Base-by-base conservation (phyloP, 2,888 invertebrate species). In the Julus scandinavius region DNA sequence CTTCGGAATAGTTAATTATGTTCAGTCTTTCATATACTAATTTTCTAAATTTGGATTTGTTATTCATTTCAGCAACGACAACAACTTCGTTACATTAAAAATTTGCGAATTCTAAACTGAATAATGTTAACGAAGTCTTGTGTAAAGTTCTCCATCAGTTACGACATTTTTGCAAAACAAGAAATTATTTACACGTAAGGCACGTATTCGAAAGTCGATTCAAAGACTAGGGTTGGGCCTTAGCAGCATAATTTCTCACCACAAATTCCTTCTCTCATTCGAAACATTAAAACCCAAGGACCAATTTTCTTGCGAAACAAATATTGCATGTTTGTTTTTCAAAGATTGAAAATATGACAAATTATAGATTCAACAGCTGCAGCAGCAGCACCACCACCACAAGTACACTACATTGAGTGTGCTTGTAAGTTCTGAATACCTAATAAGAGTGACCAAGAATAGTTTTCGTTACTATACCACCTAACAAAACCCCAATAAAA, bases 361-460 rank as follows among this genome's bases (percentile, higher is more conserved):
- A 72, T 72, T 72, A 72, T 1, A 20, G 9, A 72, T 72, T 72
- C 72, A 72, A 29, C 72, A 29, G 9, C 72, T 11, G 11, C 29
- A 29, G 29, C 9, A 6, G 20, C n/a, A n/a, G n/a, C n/a, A n/a
- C n/a, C n/a, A n/a, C n/a, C n/a, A n/a, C n/a, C n/a, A n/a, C n/a
- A n/a, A n/a, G n/a, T n/a, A n/a, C n/a, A 6, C 20, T 6, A n/a
- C 2, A 20, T 4, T 7, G 72, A n/a, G n/a, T n/a, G n/a, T n/a
- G n/a, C n/a, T n/a, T 6, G 2, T 13, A 13, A 54, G 13, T 17
- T 13, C 63, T 63, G 63, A 63, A 63, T 63, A 54, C 63, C 3
- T 63, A 63, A 63, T 63, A 63, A 63, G 63, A 54, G n/a, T 63
- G 63, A 63, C 63, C 63, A n/a, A 63, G 17, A 17, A 63, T 17